Evolutionary conservation across 2,797 vertebrate genomes (phyloP), one percentile per base, ranked within the genome.

Genomic region (Malurus leucopterus): DNA sequence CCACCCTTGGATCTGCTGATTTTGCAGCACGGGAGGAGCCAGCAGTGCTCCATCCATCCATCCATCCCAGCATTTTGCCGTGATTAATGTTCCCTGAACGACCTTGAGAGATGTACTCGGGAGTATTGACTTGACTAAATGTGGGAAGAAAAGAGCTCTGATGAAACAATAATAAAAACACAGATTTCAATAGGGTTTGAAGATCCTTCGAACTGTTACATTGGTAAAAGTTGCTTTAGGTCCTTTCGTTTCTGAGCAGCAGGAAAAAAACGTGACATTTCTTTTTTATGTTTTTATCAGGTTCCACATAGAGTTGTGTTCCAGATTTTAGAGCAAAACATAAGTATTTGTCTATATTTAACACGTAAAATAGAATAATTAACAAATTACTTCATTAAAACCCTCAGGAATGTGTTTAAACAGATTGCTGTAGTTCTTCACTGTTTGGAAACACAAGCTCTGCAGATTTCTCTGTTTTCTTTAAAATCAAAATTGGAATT

Each of bases 111-210:
- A 27, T 8, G 27, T 11, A 17, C 51, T 1, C 0, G 5, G 0
- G 8, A 13, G 9, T 0, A 10, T 0, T 20, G 38, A 3, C 50
- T 38, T 7, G 32, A 6, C 29, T 15, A 5, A 15, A 11, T 0
- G 2, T 2, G 32, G 57, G 38, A n/a, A 59, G 22, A 30, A 38
- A 34, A 61, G 16, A 12, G 30, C 17, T 14, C 10, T 24, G 5
- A 41, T 9, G 19, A 49, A 75, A 40, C 10, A 24, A 20, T 24
- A 40, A 23, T 5, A 46, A 47, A 70, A 90, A 34, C 3, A 13
- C 19, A 11, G 19, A 2, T 2, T 62, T 47, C 20, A 38, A 14
- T 13, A 8, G 4, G 0, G 3, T 5, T 30, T 16, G 47, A 43
- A 41, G 32, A 15, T 2, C 17, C 20, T 77, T 21, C 1, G 5